Conservation (phyloP, 2,888 invertebrate species). For the Mimas tiliae region DNA sequence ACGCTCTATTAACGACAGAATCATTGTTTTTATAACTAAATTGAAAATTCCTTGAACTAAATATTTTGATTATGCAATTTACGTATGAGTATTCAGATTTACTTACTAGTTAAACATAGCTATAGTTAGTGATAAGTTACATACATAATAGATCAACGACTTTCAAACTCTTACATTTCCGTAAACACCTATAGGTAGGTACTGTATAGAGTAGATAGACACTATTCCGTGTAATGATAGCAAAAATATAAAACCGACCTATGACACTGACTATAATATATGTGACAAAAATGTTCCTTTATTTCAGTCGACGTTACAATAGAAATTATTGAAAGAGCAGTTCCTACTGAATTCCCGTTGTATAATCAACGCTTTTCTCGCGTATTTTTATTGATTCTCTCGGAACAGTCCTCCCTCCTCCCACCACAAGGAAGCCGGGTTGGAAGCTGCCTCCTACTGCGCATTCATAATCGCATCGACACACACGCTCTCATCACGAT, state of each 20-base stretch:
- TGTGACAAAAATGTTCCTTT: conserved; percentile 50
- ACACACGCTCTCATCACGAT: conserved; percentile 62
- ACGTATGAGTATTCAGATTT: no score
- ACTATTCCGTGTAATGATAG: not conserved
- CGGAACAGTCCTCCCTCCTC: conserved; percentile 59
- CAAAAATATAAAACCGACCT: not conserved
- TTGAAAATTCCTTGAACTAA: no score
- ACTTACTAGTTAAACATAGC: no score
- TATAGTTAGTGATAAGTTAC: no score
- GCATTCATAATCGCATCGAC: conserved; percentile 84
- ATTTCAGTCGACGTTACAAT: conserved; percentile 60
- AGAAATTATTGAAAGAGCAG: conserved; percentile 70
- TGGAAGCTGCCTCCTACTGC: conserved; percentile 82
- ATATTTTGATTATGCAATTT: no score
- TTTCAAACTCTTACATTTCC: no score
- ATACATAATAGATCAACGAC: no score
- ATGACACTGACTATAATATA: not conserved
- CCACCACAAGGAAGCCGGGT: conserved; percentile 72
- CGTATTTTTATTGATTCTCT: conserved; percentile 84
- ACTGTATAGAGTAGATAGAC: not conserved
- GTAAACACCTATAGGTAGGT: no score
- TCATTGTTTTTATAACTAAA: no score
- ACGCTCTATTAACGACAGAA: not conserved
- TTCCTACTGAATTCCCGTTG: conserved; percentile 76
- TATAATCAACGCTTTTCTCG: conserved; percentile 84